phyloP scores from a whole-genome alignment of 2,888 invertebrate species.

The Ornithoptera alexandrae region DNA sequence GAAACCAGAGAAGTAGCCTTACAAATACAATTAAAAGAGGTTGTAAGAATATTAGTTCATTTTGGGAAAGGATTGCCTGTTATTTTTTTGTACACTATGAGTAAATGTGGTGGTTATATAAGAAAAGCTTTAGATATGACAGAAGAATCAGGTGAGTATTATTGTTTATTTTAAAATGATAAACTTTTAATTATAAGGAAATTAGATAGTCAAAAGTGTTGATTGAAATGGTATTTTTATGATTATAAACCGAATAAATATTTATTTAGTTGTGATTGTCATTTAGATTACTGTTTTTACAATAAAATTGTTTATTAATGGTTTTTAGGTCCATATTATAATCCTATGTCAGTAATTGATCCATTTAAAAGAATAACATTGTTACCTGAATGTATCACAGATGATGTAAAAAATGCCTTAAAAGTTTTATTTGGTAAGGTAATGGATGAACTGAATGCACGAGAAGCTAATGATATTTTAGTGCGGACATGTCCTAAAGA shows the following conservation, averaged over 20 bases:
- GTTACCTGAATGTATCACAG: constrained; percentile 84
- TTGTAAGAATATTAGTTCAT: constrained; percentile 87
- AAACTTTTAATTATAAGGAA: not conserved
- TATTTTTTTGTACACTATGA: constrained; percentile 88
- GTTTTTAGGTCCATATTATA: constrained; percentile 77
- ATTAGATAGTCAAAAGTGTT: too few relatives aligned
- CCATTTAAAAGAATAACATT: constrained; percentile 87
- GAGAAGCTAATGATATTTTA: constrained; percentile 90
- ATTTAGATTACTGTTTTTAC: not conserved
- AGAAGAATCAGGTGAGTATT: constrained; percentile 63
- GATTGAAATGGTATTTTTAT: too few relatives aligned
- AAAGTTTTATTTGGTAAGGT: constrained; percentile 82
- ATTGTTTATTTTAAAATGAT: not conserved
- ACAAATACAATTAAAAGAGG: constrained; percentile 84
- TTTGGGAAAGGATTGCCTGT: constrained; percentile 88
- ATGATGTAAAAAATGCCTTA: constrained; percentile 83
- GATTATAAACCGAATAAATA: too few relatives aligned
- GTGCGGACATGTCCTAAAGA: constrained; percentile 86
- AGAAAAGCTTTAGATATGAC: constrained; percentile 86
- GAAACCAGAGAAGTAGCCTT: constrained; percentile 80
- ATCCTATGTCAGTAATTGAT: constrained; percentile 82
- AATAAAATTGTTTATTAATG: not conserved
- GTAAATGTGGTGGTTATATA: constrained; percentile 84
- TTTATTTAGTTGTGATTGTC: too few relatives aligned
- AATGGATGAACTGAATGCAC: constrained; percentile 85